Evolutionary conservation across 37 sponge, comb jelly and placozoan species (phyloP).

Genomic region (Aphrocallistes beatrix): DNA sequence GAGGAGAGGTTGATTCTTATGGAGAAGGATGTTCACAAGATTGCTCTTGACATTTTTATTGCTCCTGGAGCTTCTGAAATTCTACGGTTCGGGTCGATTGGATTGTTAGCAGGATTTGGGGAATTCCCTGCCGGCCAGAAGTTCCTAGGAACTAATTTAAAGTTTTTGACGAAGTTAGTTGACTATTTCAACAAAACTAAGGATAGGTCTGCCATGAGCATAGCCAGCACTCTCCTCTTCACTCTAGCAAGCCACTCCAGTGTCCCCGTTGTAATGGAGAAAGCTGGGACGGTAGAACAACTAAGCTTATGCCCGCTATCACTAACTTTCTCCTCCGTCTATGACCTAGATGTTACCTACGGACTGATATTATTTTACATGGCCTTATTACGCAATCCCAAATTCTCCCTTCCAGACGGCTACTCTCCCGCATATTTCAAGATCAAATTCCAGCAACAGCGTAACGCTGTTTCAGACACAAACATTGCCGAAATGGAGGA

Average conservation of each 20-base stretch:
- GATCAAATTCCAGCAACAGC: background rate
- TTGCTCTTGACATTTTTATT: background rate
- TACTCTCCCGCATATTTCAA: background rate
- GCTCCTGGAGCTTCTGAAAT: background rate
- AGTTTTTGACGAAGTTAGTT: background rate
- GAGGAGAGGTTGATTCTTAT: background rate
- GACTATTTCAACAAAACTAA: background rate
- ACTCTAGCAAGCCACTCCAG: conserved; percentile 6
- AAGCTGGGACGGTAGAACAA: background rate
- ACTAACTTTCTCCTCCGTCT: background rate
- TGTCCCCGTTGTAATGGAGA: background rate
- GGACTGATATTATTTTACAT: conserved; percentile 4
- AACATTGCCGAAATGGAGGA: background rate
- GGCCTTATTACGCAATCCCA: background rate
- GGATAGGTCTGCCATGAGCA: background rate
- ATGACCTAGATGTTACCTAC: background rate
- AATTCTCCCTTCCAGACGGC: background rate
- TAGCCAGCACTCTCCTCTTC: background rate
- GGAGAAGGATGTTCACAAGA: background rate
- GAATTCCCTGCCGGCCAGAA: background rate
- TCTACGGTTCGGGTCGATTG: background rate
- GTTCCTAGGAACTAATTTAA: background rate
- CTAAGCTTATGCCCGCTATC: background rate
- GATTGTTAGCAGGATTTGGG: background rate
- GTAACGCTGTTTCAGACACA: background rate